These are phyloP conservation scores for Bilobella aurantiaca DNA, from an alignment of 1,140 invertebrate genomes.

Conservation along the genomic window DNA sequence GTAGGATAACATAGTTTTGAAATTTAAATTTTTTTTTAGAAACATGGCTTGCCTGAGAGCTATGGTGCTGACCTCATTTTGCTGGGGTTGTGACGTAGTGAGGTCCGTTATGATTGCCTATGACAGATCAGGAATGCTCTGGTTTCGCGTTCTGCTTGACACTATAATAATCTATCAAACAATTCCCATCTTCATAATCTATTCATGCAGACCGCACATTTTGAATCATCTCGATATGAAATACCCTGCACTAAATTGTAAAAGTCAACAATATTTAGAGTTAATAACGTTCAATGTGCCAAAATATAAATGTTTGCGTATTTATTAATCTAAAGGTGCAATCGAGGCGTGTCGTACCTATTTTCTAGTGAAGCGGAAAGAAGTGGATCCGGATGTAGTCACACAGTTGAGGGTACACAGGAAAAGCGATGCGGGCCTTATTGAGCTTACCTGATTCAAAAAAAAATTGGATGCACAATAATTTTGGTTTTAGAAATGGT, in stretches of 20 bases:
- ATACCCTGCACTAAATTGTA: background rate
- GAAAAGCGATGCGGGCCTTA: background rate
- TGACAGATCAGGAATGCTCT: background rate
- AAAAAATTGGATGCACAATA: no score
- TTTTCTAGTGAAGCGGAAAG: background rate
- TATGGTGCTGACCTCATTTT: background rate
- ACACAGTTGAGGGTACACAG: background rate
- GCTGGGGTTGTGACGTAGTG: background rate
- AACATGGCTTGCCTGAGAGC: background rate
- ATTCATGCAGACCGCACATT: background rate
- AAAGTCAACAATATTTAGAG: background rate
- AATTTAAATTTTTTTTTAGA: slow-evolving; percentile 3
- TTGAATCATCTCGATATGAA: background rate
- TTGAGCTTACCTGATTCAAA: no score
- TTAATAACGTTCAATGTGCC: background rate
- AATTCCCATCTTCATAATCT: background rate
- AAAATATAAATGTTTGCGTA: no score
- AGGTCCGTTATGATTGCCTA: background rate
- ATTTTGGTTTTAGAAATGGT: no score
- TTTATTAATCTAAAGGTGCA: background rate
- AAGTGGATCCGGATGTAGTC: background rate
- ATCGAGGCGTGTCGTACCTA: background rate
- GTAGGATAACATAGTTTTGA: background rate
- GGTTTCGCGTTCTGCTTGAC: background rate
- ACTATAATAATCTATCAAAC: background rate